Percentiles rank a stretch among this genome's conserved stretches.
Conservation (phyloP, 2,113 vertebrate species). For the Mugil cephalus region DNA sequence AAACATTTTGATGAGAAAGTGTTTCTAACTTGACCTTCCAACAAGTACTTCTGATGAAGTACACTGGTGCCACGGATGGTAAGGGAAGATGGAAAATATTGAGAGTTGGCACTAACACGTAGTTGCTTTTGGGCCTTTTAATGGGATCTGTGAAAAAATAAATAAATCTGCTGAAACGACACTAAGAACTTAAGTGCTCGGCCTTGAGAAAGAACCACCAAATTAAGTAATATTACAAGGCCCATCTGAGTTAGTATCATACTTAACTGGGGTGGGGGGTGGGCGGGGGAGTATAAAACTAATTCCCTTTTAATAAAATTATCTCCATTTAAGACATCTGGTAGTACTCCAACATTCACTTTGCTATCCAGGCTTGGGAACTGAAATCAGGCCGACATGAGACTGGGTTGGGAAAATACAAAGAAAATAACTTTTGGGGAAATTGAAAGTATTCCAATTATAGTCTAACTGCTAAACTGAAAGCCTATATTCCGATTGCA, state of each 20-base stretch:
- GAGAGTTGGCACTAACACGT: too few species aligned
- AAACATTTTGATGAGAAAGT: too few species aligned
- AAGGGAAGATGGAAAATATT: background rate
- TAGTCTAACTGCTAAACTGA: conserved; percentile 2
- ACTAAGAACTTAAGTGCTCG: background rate
- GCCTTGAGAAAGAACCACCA: too few species aligned
- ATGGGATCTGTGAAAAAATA: conserved; percentile 1
- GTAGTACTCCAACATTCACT: background rate
- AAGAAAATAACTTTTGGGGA: background rate
- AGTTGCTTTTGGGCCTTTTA: background rate
- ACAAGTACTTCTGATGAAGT: too few species aligned
- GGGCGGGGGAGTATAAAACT: background rate
- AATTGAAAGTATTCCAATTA: background rate
- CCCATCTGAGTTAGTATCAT: background rate
- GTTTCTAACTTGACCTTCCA: too few species aligned
- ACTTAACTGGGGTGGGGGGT: too few species aligned
- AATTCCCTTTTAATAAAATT: conserved; percentile 1
- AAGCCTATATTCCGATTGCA: background rate
- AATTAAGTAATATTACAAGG: background rate
- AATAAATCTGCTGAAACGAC: conserved; percentile 3
- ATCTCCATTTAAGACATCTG: background rate
- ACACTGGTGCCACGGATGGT: background rate
- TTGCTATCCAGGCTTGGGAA: background rate
- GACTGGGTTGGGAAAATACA: background rate
- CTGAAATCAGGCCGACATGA: background rate